Evolutionary conservation across 2,113 vertebrate genomes (phyloP).

Genomic region (Mirza zaza): DNA sequence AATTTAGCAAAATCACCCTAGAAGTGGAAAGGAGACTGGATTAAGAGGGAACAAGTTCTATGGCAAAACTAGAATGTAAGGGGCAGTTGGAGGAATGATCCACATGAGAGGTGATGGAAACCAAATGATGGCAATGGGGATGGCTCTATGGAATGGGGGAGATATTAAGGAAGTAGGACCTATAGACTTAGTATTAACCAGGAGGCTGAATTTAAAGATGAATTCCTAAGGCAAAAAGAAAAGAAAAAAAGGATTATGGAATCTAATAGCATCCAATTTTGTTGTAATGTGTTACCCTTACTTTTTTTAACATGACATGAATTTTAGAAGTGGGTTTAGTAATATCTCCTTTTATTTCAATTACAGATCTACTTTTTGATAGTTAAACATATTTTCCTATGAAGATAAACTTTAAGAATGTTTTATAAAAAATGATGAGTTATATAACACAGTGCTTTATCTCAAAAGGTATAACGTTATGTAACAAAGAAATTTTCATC

Average conservation of each 20-base stretch:
- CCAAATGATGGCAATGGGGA: accelerated
- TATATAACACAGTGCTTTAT: not conserved
- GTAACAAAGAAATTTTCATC: not conserved
- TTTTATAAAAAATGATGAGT: not conserved
- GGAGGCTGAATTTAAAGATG: not conserved
- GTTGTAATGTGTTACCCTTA: not conserved
- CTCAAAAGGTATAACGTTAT: slow-evolving; percentile 24
- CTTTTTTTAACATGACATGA: not conserved
- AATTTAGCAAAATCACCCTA: not conserved
- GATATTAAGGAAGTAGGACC: not conserved
- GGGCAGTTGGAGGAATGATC: not conserved
- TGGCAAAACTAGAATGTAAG: not conserved
- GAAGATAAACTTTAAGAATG: not conserved
- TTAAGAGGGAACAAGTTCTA: not conserved
- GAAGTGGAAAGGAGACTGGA: not conserved
- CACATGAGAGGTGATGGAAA: not conserved
- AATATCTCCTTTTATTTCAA: not conserved
- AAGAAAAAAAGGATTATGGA: not conserved
- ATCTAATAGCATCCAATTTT: not conserved
- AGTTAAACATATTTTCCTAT: not conserved
- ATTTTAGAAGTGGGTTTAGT: not conserved
- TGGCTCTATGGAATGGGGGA: not conserved
- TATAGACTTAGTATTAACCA: not conserved
- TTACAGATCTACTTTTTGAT: not conserved
- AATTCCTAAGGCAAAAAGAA: not conserved